Conservation (phyloP, 2,888 invertebrate genomes). For the Hypercompe scribonia region DNA sequence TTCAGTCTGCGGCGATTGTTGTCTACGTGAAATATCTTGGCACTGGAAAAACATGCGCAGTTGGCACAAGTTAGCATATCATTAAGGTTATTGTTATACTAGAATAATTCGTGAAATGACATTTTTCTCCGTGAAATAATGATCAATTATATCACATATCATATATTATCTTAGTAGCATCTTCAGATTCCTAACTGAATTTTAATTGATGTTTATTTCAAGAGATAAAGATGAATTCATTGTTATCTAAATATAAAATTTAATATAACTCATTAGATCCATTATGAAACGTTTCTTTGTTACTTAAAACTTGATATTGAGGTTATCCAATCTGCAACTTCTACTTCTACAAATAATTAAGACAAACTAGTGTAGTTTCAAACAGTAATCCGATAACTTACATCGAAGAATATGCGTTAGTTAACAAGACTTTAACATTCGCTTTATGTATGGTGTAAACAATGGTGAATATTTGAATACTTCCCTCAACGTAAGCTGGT, state of each 20-base stretch:
- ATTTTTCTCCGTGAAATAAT: neutral
- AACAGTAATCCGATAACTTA: neutral
- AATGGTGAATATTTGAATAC: neutral
- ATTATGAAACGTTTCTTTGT: neutral
- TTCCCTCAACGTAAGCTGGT: neutral
- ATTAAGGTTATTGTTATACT: no score
- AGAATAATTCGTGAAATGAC: no score
- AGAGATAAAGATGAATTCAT: neutral
- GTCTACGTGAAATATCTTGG: no score
- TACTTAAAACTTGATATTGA: neutral
- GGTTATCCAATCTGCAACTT: neutral
- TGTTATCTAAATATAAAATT: no score
- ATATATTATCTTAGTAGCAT: neutral
- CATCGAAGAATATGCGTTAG: constrained; percentile 1
- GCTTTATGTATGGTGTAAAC: neutral
- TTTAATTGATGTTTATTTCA: no score
- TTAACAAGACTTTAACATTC: constrained; percentile 4
- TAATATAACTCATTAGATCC: neutral
- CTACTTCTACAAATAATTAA: neutral
- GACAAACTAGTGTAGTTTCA: neutral
- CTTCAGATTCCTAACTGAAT: neutral
- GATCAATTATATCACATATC: neutral
- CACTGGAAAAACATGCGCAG: no score
- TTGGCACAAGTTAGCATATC: no score
- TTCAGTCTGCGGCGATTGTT: no score